These are phyloP conservation scores for Phortica variegata DNA, from an alignment of 1,140 invertebrate genomes.

Conservation along the genomic window DNA sequence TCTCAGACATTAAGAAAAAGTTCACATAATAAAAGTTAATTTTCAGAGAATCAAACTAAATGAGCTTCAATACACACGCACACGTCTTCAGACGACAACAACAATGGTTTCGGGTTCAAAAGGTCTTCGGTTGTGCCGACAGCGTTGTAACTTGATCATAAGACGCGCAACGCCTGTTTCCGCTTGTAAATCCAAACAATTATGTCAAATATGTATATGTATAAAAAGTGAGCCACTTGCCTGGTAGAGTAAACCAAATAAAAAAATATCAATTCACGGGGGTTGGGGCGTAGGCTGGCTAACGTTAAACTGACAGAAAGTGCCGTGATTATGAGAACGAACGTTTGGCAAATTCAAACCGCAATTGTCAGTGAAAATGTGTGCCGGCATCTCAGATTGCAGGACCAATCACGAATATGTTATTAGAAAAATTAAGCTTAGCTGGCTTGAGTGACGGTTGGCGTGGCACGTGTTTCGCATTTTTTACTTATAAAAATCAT, in stretches of 20 bases:
- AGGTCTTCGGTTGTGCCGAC: no score
- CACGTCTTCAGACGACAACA: slow-evolving; percentile 3
- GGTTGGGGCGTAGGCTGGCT: slow-evolving; percentile 27
- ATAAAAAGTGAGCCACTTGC: no score
- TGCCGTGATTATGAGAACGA: slow-evolving; percentile 41
- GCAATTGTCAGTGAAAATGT: no score
- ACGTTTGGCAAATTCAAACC: neutral
- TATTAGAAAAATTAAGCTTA: slow-evolving; percentile 52
- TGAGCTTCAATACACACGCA: slow-evolving; percentile 7
- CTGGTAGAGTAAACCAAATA: neutral
- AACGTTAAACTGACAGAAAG: slow-evolving; percentile 50
- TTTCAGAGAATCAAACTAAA: slow-evolving; percentile 54
- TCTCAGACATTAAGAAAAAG: no score
- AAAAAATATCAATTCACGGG: neutral
- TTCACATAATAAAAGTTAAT: slow-evolving; percentile 39
- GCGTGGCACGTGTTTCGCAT: no score
- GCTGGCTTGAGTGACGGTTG: slow-evolving; percentile 25
- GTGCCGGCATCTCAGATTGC: no score
- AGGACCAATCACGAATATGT: no score
- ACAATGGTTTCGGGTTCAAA: no score
- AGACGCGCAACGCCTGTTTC: slow-evolving; percentile 33
- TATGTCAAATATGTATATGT: slow-evolving; percentile 25
- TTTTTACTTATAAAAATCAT: no score
- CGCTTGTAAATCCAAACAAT: slow-evolving; percentile 49
- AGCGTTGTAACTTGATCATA: slow-evolving; percentile 49